Evolutionary conservation across 2,113 vertebrate species (phyloP).

Genomic region (Pterocles orientalis): DNA sequence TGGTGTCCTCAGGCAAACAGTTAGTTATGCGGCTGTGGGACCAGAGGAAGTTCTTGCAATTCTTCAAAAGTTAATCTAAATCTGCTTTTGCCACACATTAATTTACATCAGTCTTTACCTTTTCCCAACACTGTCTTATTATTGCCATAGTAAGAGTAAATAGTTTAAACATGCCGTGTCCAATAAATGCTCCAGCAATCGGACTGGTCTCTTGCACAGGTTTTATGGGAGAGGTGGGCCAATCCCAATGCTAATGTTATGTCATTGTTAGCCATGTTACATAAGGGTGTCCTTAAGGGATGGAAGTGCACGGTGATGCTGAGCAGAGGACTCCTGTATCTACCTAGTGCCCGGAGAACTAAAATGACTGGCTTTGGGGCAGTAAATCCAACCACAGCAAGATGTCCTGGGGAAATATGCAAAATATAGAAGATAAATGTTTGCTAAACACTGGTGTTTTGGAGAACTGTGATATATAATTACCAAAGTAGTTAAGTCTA

Average conservation of each 20-base stretch:
- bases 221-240: background rate
- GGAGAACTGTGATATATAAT: background rate
- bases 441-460: accelerated
- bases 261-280: background rate
- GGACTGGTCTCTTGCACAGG: background rate
- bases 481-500: background rate
- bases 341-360: background rate
- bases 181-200: background rate
- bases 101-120: background rate
- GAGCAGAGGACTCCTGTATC: background rate
- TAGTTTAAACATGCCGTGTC: background rate
- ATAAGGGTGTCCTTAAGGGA: background rate
- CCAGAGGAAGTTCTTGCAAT: background rate
- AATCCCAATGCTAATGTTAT: background rate
- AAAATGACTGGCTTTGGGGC: background rate
- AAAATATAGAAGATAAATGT: background rate
- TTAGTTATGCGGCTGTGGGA: background rate
- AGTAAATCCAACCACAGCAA: background rate
- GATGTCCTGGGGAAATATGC: background rate
- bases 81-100: background rate
- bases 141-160: background rate
- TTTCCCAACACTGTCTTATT: background rate
- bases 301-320: background rate
- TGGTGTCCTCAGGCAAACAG: background rate
- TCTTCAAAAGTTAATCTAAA: background rate